A percentile compares a stretch with the other conserved stretches of the same genome.
phyloP scores from a whole-genome alignment of 2,888 invertebrate species.

The Orchestes rusci region DNA sequence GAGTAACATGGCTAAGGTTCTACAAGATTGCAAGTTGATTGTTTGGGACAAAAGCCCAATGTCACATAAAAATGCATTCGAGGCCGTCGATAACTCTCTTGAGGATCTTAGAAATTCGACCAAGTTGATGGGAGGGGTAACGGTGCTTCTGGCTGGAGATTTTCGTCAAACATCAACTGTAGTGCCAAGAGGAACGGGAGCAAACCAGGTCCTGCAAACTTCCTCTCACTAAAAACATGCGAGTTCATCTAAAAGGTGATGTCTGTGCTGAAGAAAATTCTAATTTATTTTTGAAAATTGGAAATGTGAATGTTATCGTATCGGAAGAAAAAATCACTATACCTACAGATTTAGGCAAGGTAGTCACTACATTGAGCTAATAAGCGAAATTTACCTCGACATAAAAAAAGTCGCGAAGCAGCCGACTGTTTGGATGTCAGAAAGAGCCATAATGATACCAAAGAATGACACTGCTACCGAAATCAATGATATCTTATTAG shows the following conservation, averaged over 20 bases:
- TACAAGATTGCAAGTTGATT: conserved; percentile 5
- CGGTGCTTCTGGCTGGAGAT: conserved; percentile 9
- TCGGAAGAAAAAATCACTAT: not conserved
- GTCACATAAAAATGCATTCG: conserved; percentile 10
- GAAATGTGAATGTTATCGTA: not conserved
- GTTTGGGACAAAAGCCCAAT: conserved; percentile 16
- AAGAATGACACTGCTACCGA: conserved; percentile 1
- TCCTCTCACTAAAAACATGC: conserved; percentile 1
- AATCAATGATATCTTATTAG: conserved; percentile 2
- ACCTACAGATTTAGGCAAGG: not conserved
- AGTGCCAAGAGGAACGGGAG: conserved; percentile 33
- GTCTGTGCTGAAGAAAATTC: not conserved
- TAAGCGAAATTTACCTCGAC: not conserved
- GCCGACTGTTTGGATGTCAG: not conserved
- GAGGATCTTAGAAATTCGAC: not conserved
- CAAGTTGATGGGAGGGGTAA: conserved; percentile 7
- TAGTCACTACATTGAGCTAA: not conserved
- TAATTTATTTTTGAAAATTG: not conserved
- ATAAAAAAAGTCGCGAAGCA: not conserved
- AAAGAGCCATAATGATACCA: conserved; percentile 5
- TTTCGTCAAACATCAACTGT: conserved; percentile 16
- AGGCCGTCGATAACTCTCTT: conserved; percentile 10
- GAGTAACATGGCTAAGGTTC: conserved; percentile 9
- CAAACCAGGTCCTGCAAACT: conserved; percentile 30
- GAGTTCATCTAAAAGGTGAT: conserved; percentile 20